phyloP scores from a whole-genome alignment of 2,888 invertebrate genomes.

The Drosophila kuntzei region DNA sequence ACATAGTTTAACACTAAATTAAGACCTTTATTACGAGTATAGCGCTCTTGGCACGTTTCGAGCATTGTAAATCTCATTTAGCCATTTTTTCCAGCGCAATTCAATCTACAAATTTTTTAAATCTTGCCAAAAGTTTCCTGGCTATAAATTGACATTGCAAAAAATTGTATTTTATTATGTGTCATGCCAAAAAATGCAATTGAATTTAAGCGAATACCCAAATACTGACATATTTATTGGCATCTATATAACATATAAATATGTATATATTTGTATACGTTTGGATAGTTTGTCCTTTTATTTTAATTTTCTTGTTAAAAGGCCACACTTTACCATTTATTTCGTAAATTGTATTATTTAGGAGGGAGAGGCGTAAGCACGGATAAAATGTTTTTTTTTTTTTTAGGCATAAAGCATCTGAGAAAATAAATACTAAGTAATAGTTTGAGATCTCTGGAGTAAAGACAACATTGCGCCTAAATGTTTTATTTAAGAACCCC shows the following conservation, averaged over 20 bases:
- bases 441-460: background rate
- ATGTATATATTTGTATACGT: constrained; percentile 1
- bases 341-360: constrained; percentile 55
- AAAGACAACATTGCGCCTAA: background rate
- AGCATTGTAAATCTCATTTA: constrained; percentile 2
- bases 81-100: constrained; percentile 6
- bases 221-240: constrained; percentile 54
- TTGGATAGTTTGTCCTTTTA: constrained; percentile 1
- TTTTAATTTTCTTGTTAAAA: constrained; percentile 12
- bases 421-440: background rate
- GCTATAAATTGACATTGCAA: constrained; percentile 32
- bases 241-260: constrained; percentile 4
- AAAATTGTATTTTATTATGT: constrained; percentile 48
- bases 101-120: constrained; percentile 26
- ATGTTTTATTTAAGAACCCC: background rate
- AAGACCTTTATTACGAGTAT: background rate
- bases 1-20: constrained; percentile 5
- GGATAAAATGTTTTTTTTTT: background rate
- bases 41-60: constrained; percentile 8
- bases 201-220: constrained; percentile 67
- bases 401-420: background rate
- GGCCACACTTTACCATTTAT: constrained; percentile 25
- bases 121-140: constrained; percentile 28
- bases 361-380: constrained; percentile 1
- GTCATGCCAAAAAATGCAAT: constrained; percentile 53